Evolutionary conservation across 2,888 invertebrate genomes (phyloP).

Genomic region (Eudemis profundana): DNA sequence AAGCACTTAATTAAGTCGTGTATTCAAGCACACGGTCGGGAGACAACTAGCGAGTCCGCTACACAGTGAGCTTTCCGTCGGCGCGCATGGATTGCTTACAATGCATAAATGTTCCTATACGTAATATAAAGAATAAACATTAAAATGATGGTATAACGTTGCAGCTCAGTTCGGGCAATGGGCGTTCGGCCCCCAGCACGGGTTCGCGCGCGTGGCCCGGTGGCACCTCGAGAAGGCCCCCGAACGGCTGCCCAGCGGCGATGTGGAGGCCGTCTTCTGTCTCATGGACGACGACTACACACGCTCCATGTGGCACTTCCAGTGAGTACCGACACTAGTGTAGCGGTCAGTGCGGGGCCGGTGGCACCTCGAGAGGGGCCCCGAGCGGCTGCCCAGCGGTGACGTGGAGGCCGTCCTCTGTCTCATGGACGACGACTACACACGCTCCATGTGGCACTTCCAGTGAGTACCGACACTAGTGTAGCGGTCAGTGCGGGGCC

Average conservation of each 20-base stretch:
- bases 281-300: slow-evolving; percentile 68
- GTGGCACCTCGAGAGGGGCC: slow-evolving; percentile 1
- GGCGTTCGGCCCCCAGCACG: slow-evolving; percentile 98
- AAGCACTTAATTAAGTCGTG: too few relatives aligned
- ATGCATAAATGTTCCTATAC: too few relatives aligned
- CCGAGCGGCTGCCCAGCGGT: background rate
- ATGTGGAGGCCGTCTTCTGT: slow-evolving; percentile 96
- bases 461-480: slow-evolving; percentile 57
- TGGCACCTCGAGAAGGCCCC: slow-evolving; percentile 97
- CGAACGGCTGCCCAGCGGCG: slow-evolving; percentile 94
- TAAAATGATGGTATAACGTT: too few relatives aligned
- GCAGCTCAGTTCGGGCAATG: slow-evolving; percentile 98
- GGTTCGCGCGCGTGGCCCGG: slow-evolving; percentile 95
- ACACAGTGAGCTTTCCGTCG: too few relatives aligned
- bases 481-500: slow-evolving; percentile 58
- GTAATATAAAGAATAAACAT: too few relatives aligned
- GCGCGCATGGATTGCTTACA: too few relatives aligned
- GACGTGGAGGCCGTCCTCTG: slow-evolving; percentile 56
- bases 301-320: background rate
- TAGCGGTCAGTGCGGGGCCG: background rate
- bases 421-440: background rate
- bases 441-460: background rate
- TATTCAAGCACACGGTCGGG: too few relatives aligned
- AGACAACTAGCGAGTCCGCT: too few relatives aligned
- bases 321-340: slow-evolving; percentile 58